A percentile compares a stretch with the other conserved stretches of the same genome.
These are phyloP conservation scores for Ellobium chinense DNA, from an alignment of 2,888 invertebrate genomes.

Conservation along the genomic window DNA sequence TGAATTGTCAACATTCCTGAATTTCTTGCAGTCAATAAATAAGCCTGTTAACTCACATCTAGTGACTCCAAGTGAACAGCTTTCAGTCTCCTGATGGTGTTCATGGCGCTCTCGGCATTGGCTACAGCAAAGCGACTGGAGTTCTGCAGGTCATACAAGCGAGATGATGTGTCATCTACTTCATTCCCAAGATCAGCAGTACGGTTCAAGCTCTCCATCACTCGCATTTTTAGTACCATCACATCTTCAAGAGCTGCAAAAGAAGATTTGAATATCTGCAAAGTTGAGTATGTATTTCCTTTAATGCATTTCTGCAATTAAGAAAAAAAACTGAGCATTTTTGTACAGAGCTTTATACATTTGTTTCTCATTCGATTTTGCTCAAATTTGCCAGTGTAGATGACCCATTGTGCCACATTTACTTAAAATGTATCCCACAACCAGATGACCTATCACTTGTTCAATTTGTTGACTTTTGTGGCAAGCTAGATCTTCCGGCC, in stretches of 20 bases:
- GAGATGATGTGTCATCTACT: slow-evolving; percentile 76
- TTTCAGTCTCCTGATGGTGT: slow-evolving; percentile 57
- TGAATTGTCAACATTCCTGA: no score
- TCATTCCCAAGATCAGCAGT: slow-evolving; percentile 50
- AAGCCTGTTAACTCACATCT: slow-evolving; percentile 53
- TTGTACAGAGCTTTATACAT: no score
- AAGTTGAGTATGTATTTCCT: background rate
- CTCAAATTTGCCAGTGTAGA: no score
- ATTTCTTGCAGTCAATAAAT: no score
- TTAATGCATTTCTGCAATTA: background rate
- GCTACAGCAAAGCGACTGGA: slow-evolving; percentile 58
- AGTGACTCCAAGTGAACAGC: slow-evolving; percentile 53
- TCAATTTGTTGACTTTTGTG: no score
- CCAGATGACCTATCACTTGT: no score
- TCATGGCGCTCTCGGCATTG: slow-evolving; percentile 58
- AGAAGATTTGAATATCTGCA: background rate
- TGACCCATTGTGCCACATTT: no score
- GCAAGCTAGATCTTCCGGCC: no score
- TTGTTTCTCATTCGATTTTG: no score
- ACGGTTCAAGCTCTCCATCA: slow-evolving; percentile 60
- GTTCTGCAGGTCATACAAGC: slow-evolving; percentile 69
- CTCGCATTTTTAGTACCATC: slow-evolving; percentile 81
- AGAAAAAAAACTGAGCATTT: no score
- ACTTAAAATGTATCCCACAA: no score
- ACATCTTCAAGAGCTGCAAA: slow-evolving; percentile 77